Conservation (phyloP, 2,797 vertebrate genomes). For the Brachyalestes nurse region DNA sequence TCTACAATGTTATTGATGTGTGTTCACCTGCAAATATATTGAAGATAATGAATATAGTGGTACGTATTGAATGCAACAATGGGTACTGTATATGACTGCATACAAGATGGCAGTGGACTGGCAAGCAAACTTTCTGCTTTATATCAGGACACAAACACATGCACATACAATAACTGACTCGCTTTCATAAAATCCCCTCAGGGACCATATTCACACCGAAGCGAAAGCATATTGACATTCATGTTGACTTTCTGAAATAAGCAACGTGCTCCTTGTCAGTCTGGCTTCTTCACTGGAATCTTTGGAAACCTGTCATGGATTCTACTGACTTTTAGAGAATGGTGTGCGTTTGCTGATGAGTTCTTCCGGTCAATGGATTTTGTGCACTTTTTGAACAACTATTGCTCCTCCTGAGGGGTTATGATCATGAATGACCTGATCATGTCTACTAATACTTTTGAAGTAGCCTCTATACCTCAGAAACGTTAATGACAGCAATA, state of each 20-base stretch:
- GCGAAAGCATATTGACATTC: slow-evolving; percentile 5
- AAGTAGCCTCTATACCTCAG: slow-evolving; percentile 78
- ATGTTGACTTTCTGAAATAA: slow-evolving; percentile 18
- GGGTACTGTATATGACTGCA: slow-evolving; percentile 7
- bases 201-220: slow-evolving; percentile 35
- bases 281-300: slow-evolving; percentile 31
- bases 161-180: slow-evolving; percentile 17
- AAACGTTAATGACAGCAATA: slow-evolving; percentile 76
- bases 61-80: neutral
- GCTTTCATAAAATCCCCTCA: slow-evolving; percentile 33
- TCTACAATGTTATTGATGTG: slow-evolving; percentile 8
- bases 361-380: slow-evolving; percentile 60
- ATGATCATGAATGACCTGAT: slow-evolving; percentile 24
- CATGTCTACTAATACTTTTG: slow-evolving; percentile 67
- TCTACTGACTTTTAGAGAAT: slow-evolving; percentile 2
- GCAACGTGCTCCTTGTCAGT: neutral
- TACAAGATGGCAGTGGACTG: neutral
- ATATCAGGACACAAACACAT: slow-evolving; percentile 9
- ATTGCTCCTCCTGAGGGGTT: slow-evolving; percentile 60
- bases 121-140: neutral
- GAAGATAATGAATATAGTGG: slow-evolving; percentile 16
- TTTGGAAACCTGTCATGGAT: slow-evolving; percentile 13
- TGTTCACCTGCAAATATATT: slow-evolving; percentile 6
- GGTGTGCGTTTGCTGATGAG: slow-evolving; percentile 49
- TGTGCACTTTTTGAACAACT: slow-evolving; percentile 67